Percentiles rank a stretch among this genome's conserved stretches.
Evolutionary conservation across 2,888 invertebrate species (phyloP).

Genomic region (Laothoe populi): DNA sequence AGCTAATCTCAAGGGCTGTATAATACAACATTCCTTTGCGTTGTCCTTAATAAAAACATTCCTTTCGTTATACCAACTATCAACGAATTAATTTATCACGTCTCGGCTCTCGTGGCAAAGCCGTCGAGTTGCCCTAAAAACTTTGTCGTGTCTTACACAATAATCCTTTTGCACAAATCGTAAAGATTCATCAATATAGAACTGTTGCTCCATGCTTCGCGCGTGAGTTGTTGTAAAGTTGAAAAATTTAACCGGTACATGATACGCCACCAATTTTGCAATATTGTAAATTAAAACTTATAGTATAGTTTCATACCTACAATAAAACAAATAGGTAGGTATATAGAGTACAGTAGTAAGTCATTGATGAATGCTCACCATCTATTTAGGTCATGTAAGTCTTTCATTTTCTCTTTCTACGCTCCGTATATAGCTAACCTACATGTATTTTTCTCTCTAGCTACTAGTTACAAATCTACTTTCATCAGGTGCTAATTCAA

Average conservation of each 20-base stretch:
- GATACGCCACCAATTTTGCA: slow-evolving; percentile 29
- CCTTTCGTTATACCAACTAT: slow-evolving; percentile 9
- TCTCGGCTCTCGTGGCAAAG: slow-evolving; percentile 34
- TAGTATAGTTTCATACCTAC: not conserved
- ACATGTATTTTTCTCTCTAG: slow-evolving; percentile 5
- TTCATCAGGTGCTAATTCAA: not conserved
- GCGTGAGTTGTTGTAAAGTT: slow-evolving; percentile 25
- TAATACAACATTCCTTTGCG: slow-evolving; percentile 23
- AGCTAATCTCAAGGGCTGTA: slow-evolving; percentile 24
- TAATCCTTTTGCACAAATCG: slow-evolving; percentile 37
- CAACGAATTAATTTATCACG: slow-evolving; percentile 39
- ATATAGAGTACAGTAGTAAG: not conserved
- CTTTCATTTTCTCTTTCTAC: slow-evolving; percentile 18
- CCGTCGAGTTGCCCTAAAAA: slow-evolving; percentile 38
- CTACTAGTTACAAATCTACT: not conserved
- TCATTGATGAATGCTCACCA: not conserved
- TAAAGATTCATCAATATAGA: slow-evolving; percentile 43
- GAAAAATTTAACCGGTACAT: slow-evolving; percentile 38
- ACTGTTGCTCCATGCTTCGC: slow-evolving; percentile 12
- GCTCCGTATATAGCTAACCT: not conserved
- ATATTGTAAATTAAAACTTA: slow-evolving; percentile 16
- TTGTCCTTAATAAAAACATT: slow-evolving; percentile 22
- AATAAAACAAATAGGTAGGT: no score
- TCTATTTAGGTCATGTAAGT: slow-evolving; percentile 4
- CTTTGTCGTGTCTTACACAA: slow-evolving; percentile 44